phyloP scores from a whole-genome alignment of 2,888 invertebrate species.

The Lordiphosa fenestrarum region DNA sequence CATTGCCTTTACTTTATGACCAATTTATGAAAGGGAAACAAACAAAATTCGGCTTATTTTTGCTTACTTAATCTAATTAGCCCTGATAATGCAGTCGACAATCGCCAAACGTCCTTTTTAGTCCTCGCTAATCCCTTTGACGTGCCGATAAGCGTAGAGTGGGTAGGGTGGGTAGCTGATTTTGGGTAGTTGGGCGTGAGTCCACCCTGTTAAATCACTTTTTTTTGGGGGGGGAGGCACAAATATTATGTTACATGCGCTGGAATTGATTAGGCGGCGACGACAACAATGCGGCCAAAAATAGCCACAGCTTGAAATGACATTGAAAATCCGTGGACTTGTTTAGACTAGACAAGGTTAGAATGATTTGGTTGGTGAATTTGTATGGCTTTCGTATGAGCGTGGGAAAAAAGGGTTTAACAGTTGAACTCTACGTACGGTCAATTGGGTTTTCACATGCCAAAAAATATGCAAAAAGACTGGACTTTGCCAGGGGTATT shows the following conservation, averaged over 20 bases:
- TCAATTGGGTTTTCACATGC: too few species aligned
- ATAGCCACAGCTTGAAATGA: constrained; percentile 34
- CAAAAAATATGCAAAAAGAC: too few species aligned
- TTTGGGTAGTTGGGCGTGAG: background rate
- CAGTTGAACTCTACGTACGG: too few species aligned
- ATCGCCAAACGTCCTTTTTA: constrained; percentile 20
- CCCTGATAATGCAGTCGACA: constrained; percentile 19
- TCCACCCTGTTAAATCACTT: constrained; percentile 12
- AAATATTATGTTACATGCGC: constrained; percentile 41
- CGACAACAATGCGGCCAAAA: constrained; percentile 27
- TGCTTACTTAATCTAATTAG: constrained; percentile 17
- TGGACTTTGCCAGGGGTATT: too few species aligned
- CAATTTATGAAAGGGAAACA: background rate
- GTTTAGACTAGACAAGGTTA: constrained; percentile 10
- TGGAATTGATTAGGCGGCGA: constrained; percentile 39
- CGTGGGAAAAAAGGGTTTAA: background rate
- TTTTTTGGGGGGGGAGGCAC: constrained; percentile 11
- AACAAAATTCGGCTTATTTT: background rate
- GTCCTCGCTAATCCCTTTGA: constrained; percentile 35
- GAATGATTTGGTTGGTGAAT: constrained; percentile 2
- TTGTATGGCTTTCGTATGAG: background rate
- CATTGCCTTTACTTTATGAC: constrained; percentile 25
- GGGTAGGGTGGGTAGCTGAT: constrained; percentile 16
- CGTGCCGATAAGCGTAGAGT: constrained; percentile 35
- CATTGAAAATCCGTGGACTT: constrained; percentile 22